phyloP scores from a whole-genome alignment of 1,140 invertebrate species.

The Paralvinella palmiformis region DNA sequence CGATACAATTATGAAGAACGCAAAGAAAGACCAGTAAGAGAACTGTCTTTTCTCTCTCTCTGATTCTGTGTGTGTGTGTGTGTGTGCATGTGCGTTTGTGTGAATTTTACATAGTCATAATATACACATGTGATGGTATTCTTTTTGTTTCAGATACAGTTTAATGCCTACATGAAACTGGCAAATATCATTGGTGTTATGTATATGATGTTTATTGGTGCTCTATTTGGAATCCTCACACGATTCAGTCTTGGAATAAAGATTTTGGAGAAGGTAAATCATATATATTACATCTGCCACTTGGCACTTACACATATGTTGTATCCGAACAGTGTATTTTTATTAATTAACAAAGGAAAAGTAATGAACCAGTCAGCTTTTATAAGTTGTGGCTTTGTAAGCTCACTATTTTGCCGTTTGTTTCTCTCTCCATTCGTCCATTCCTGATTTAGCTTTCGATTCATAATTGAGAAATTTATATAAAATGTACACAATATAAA shows the following conservation, averaged over 20 bases:
- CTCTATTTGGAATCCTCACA: constrained; percentile 62
- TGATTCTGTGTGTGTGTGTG: not conserved
- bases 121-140: constrained; percentile 9
- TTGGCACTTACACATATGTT: too few relatives aligned
- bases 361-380: too few relatives aligned
- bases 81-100: constrained; percentile 5
- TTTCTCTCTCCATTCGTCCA: too few relatives aligned
- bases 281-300: constrained; percentile 15
- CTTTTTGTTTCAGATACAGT: constrained; percentile 39
- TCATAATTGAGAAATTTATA: too few relatives aligned
- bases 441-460: too few relatives aligned
- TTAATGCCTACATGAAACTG: constrained; percentile 45
- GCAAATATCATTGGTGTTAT: constrained; percentile 46
- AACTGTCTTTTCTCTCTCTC: constrained; percentile 2
- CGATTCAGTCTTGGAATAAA: constrained; percentile 60
- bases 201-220: constrained; percentile 54
- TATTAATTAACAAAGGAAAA: too few relatives aligned
- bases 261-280: constrained; percentile 60
- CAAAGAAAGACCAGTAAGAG: constrained; percentile 61
- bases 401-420: too few relatives aligned
- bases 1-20: constrained; percentile 63
- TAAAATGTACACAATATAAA: too few relatives aligned
- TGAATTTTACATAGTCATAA: constrained; percentile 14
- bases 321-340: too few relatives aligned
- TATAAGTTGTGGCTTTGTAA: too few relatives aligned